A percentile compares a stretch with the other conserved stretches of the same genome.
phyloP scores from a whole-genome alignment of 2,888 invertebrate genomes.

The Nezara viridula region DNA sequence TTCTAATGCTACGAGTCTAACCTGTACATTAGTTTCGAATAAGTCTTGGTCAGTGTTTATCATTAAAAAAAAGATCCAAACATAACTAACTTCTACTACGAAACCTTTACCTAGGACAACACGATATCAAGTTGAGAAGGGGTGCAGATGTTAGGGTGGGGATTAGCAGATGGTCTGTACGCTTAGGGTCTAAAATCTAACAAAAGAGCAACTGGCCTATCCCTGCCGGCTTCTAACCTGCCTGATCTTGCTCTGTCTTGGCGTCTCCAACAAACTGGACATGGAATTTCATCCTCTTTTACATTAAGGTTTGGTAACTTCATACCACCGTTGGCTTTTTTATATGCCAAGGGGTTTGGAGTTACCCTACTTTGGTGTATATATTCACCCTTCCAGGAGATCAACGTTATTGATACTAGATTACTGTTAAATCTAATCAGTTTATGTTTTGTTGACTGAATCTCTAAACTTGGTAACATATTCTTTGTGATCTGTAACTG shows the following conservation, averaged over 20 bases:
- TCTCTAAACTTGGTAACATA: too few species aligned
- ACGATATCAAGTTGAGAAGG: conserved; percentile 49
- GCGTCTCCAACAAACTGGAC: not conserved
- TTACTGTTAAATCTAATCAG: not conserved
- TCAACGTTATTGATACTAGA: not conserved
- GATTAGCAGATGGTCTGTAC: conserved; percentile 50
- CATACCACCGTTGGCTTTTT: conserved; percentile 83
- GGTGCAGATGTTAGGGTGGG: conserved; percentile 58
- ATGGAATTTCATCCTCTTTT: not conserved
- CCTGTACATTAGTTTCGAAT: not conserved
- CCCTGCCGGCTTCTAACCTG: conserved; percentile 53
- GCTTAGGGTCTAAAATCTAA: not conserved
- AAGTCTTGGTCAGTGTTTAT: not conserved
- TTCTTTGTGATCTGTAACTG: not conserved
- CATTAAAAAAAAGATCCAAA: not conserved
- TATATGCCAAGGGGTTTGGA: conserved; percentile 81
- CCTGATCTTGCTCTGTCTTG: not conserved
- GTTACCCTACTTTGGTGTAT: conserved; percentile 81
- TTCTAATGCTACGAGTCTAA: not conserved
- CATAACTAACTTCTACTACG: not conserved
- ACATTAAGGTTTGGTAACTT: conserved; percentile 80
- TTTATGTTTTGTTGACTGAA: not conserved
- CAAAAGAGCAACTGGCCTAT: not conserved
- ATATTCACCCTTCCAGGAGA: conserved; percentile 9
- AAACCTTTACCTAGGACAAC: conserved; percentile 58